These are phyloP conservation scores for Paracanthobrama guichenoti DNA, from an alignment of 2,113 vertebrate genomes.

Conservation along the genomic window DNA sequence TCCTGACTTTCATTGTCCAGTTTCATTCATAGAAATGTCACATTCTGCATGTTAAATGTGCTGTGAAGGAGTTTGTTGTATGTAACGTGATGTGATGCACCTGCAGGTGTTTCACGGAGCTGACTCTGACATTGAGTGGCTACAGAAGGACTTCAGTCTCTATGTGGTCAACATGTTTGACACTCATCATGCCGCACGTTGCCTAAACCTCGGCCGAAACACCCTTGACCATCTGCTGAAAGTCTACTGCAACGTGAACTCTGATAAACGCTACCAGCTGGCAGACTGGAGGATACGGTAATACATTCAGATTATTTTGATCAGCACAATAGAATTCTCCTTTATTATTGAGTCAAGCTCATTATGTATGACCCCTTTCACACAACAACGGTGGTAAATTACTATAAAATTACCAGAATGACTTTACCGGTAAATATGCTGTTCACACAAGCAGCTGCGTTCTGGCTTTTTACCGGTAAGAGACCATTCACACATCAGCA, in stretches of 20 bases:
- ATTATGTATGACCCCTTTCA: not conserved
- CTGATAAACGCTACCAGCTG: conserved; percentile 94
- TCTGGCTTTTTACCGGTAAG: no score
- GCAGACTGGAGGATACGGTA: conserved; percentile 98
- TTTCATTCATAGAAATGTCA: not conserved
- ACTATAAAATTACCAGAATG: no score
- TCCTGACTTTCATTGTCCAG: not conserved
- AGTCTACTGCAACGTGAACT: conserved; percentile 81
- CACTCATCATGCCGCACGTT: conserved; percentile 91
- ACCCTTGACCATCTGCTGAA: conserved; percentile 91
- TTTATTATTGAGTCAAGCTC: not conserved
- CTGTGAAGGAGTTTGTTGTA: not conserved
- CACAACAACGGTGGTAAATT: no score
- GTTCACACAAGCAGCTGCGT: no score
- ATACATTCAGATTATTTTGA: not conserved
- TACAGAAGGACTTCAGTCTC: conserved; percentile 93
- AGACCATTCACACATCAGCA: no score
- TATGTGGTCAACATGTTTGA: conserved; percentile 96
- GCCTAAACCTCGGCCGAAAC: conserved; percentile 87
- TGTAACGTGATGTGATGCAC: not conserved
- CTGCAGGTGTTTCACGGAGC: conserved; percentile 92
- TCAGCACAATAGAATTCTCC: not conserved
- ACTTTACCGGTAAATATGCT: no score
- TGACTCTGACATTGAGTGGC: conserved; percentile 95
- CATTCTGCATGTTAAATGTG: not conserved